phyloP scores from a whole-genome alignment of 2,113 vertebrate species.

The Paralichthys olivaceus region DNA sequence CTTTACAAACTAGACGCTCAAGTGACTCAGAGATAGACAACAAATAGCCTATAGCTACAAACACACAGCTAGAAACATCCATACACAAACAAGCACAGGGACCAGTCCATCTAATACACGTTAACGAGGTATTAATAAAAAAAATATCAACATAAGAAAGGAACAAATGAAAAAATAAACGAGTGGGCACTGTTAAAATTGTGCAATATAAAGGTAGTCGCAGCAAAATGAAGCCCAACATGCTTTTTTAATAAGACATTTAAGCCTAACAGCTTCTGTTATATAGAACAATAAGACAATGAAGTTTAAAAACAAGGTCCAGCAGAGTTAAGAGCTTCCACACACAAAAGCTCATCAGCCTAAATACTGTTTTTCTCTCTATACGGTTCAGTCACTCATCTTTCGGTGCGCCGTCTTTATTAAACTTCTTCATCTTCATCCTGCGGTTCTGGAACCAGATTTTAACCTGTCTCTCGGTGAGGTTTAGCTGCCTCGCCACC shows the following conservation, averaged over 20 bases:
- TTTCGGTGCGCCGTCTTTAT: conserved; percentile 92
- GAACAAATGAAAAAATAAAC: conserved; percentile 71
- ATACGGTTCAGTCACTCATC: conserved; percentile 83
- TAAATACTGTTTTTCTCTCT: conserved; percentile 28
- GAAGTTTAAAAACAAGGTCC: conserved; percentile 71
- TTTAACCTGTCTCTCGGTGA: conserved; percentile 98
- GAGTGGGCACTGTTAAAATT: conserved; percentile 85
- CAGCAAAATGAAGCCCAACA: conserved; percentile 77
- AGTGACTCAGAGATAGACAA: conserved; percentile 88
- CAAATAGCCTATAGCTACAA: conserved; percentile 81
- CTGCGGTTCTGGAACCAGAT: conserved; percentile 99
- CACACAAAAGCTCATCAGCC: conserved; percentile 57
- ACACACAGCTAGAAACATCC: conserved; percentile 87
- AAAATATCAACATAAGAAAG: conserved; percentile 78
- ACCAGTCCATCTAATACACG: conserved; percentile 87
- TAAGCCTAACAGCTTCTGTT: conserved; percentile 67
- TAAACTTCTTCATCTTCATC: conserved; percentile 99
- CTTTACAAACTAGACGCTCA: conserved; percentile 67
- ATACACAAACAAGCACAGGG: conserved; percentile 90
- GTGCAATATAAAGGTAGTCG: conserved; percentile 96
- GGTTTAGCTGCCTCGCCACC: conserved; percentile 92
- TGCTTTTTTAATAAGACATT: conserved; percentile 77
- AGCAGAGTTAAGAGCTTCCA: conserved; percentile 58
- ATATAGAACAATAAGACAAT: conserved; percentile 72
- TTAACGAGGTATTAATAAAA: conserved; percentile 84